Base-by-base conservation (phyloP, 2,888 invertebrate genomes). In the Clistopyga incitator region DNA sequence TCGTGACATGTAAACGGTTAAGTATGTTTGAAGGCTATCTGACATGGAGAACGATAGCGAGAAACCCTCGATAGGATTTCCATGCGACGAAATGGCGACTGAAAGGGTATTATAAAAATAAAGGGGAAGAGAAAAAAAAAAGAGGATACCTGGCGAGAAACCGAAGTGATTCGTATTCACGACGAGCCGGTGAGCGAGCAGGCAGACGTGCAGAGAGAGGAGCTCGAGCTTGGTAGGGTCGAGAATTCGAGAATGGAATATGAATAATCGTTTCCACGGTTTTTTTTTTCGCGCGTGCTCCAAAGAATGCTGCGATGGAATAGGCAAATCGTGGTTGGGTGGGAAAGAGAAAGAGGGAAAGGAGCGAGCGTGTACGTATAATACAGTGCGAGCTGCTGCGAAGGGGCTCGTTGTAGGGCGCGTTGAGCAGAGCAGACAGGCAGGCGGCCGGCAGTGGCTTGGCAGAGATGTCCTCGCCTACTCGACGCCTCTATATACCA, bases 141-240 rank as follows among this genome's bases (percentile, higher is more conserved):
- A 10, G 70, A 29, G 50, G 59, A 68, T 59, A 56, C 70, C 64
- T 56, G 78, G 78, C 45, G 78, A 81, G 78, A 75, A 76, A 83
- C 79, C 76, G 70, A 84, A 84, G 74, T 56, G 34, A 84, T 84
- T 84, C 81, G 84, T 81, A 84, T 84, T 81, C 84, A 81, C 74
- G 71, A 52, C 54, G 38, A 54, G 45, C 64, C 38, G 45, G 76
- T 52, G 72, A 77, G 64, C 72, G 82, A 80, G 75, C 68, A 65
- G 56, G 56, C 34, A 75, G 52, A 10, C 47, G 67, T 23, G 54
- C 38, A 67, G 68, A 65, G 42, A 34, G 78, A 72, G 23, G 50
- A 75, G 42, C 25, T 45, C n/a, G 25, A 67, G 80, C 77, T 56
- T 54, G 38, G 74, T 47, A 78, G 81, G 78, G 75, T 78, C 81